Conservation (phyloP, 2,113 vertebrate genomes). For the Poeciliopsis turrubarensis region DNA sequence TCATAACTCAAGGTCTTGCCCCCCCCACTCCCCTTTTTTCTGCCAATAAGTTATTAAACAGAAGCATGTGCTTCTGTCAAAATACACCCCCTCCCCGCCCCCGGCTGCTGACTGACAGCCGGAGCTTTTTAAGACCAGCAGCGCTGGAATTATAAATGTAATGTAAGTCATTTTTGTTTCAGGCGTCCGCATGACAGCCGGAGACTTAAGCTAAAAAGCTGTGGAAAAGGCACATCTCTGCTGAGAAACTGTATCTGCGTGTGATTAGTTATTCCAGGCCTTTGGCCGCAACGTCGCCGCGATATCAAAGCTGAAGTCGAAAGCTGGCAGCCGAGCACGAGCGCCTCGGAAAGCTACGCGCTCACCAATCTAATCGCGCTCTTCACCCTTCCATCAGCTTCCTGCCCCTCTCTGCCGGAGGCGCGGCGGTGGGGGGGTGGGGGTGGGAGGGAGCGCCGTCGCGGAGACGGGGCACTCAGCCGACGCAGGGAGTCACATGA, state of each 20-base stretch:
- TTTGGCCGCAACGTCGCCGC: slow-evolving; percentile 13
- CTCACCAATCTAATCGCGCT: slow-evolving; percentile 43
- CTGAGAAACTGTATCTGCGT: slow-evolving; percentile 14
- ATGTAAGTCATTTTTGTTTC: slow-evolving; percentile 22
- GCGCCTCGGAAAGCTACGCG: slow-evolving; percentile 39
- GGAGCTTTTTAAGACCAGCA: not conserved
- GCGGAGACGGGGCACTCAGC: not conserved
- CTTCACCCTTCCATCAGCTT: slow-evolving; percentile 35
- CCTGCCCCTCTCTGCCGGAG: not conserved
- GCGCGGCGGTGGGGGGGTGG: slow-evolving; percentile 3
- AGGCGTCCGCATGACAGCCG: not conserved
- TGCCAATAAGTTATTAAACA: slow-evolving; percentile 46
- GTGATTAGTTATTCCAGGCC: slow-evolving; percentile 5
- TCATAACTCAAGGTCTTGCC: not conserved
- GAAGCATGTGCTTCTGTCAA: not conserved
- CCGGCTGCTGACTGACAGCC: slow-evolving; percentile 8
- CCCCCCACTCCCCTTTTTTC: no score
- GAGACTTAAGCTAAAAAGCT: slow-evolving; percentile 13
- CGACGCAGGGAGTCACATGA: slow-evolving; percentile 44
- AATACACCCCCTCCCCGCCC: not conserved
- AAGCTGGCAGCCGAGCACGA: slow-evolving; percentile 43
- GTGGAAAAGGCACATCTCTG: slow-evolving; percentile 2
- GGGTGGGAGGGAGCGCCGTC: not conserved
- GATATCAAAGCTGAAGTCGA: slow-evolving; percentile 52
- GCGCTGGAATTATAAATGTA: slow-evolving; percentile 8